Conservation (phyloP, 1,140 invertebrate species). For the Tetranychus cinnabarinus region DNA sequence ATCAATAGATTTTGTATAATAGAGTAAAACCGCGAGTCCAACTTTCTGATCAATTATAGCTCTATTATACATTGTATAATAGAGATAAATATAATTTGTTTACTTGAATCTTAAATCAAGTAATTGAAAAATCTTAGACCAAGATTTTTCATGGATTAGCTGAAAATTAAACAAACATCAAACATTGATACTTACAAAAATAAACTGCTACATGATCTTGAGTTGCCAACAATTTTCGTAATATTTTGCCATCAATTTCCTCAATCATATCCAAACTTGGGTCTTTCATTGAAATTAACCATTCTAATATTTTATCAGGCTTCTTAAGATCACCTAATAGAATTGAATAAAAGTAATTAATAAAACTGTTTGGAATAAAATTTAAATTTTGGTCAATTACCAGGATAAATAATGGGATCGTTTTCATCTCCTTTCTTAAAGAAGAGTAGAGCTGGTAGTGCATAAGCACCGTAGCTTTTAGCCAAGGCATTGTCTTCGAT, state of each 20-base stretch:
- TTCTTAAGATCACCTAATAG: conserved; percentile 17
- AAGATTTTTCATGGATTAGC: too few relatives aligned
- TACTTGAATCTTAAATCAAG: too few relatives aligned
- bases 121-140: too few relatives aligned
- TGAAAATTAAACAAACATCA: too few relatives aligned
- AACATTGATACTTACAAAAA: conserved; percentile 12
- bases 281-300: conserved; percentile 21
- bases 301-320: conserved; percentile 16
- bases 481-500: conserved; percentile 73
- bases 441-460: conserved; percentile 21
- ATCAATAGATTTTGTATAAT: too few relatives aligned
- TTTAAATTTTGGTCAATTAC: conserved; percentile 21
- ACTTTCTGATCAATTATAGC: too few relatives aligned
- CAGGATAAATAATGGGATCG: conserved; percentile 78
- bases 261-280: conserved; percentile 21
- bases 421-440: conserved; percentile 25
- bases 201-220: conserved; percentile 14
- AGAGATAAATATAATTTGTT: too few relatives aligned
- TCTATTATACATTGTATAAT: too few relatives aligned
- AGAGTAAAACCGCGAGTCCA: too few relatives aligned
- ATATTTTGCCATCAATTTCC: conserved; percentile 18
- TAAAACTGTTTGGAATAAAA: not conserved
- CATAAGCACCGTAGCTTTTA: conserved; percentile 32
- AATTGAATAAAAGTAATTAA: not conserved
- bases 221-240: conserved; percentile 13